Conservation (phyloP, 2,797 vertebrate genomes). For the Diceros bicornis region DNA sequence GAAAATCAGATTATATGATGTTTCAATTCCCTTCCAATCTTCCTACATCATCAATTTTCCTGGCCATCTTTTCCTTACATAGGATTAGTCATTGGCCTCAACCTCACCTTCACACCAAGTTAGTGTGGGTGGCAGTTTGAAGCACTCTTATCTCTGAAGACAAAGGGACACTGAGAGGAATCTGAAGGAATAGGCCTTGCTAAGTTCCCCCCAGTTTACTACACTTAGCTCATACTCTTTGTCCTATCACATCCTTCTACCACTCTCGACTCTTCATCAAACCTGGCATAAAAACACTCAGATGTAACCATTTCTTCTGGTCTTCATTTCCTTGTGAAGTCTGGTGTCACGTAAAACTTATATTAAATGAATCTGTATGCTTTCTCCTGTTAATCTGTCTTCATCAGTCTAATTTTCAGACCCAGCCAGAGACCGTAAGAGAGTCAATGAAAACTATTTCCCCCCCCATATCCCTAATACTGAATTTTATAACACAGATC, state of each 20-base stretch:
- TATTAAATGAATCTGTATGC: background rate
- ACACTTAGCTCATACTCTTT: background rate
- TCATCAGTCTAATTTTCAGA: background rate
- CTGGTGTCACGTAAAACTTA: background rate
- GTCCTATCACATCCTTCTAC: background rate
- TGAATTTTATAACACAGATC: background rate
- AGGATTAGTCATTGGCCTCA: background rate
- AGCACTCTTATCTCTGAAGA: background rate
- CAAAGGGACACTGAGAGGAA: background rate
- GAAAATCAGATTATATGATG: background rate
- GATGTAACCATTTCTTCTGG: background rate
- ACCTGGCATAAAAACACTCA: background rate
- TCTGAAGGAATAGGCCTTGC: background rate
- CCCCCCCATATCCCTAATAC: background rate
- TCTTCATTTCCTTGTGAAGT: background rate
- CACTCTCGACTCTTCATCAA: background rate
- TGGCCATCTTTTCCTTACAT: background rate
- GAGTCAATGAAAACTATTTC: background rate
- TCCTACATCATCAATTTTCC: background rate
- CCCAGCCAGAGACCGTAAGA: background rate
- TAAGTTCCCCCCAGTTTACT: background rate
- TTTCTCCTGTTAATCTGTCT: background rate
- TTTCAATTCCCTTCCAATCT: background rate
- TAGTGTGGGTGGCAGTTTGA: background rate
- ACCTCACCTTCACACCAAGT: background rate